Base-by-base conservation (phyloP, 2,113 vertebrate genomes). In the Phoenicopterus ruber region DNA sequence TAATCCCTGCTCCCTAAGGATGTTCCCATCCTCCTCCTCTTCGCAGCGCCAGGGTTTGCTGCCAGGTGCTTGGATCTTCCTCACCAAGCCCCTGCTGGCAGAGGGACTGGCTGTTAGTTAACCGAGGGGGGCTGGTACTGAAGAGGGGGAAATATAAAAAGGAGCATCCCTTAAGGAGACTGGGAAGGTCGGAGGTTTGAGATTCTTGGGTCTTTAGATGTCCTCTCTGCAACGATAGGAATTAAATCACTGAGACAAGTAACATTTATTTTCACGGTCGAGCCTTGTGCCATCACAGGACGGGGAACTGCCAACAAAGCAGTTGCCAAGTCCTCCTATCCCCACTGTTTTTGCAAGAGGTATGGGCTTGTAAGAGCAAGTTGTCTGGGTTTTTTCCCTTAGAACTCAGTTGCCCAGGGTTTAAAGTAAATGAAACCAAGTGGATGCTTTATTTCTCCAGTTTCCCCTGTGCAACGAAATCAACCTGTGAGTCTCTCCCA, bases 41-140 rank as follows among this genome's bases (percentile, higher is more conserved):
- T 6, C 1, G 0, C 26, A 38, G 29, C 0, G 0, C 12, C 22
- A 1, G 2, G 26, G 9, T 10, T 18, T 34, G 17, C 32, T 26
- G 24, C n/a, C n/a, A 13, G 13, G 15, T 7, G 22, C 29, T 32
- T 28, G 17, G 2, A 4, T 55, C 14, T 52, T 40, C 24, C 63
- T 47, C 11, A 18, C 20, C 5, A 2, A 87, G 38, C 7, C 13
- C 5, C 11, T 49, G 47, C 47, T 54, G 11, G 54, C 28, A 73
- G 38, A 61, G 34, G 20, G 15, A 21, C 17, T 7, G 7, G 8
- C 11, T 44, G 14, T 36, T 36, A 31, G 29, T 26, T 24, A 6
- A 52, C 7, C 7, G 12, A n/a, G 13, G 18, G 26, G 16, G 6
- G 5, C 77, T 44, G 21, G 8, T 29, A 22, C 22, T 52, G 59